A percentile compares a stretch with the other conserved stretches of the same genome.
These are phyloP conservation scores for Trialeurodes vaporariorum DNA, from an alignment of 1,140 invertebrate species.

Conservation along the genomic window DNA sequence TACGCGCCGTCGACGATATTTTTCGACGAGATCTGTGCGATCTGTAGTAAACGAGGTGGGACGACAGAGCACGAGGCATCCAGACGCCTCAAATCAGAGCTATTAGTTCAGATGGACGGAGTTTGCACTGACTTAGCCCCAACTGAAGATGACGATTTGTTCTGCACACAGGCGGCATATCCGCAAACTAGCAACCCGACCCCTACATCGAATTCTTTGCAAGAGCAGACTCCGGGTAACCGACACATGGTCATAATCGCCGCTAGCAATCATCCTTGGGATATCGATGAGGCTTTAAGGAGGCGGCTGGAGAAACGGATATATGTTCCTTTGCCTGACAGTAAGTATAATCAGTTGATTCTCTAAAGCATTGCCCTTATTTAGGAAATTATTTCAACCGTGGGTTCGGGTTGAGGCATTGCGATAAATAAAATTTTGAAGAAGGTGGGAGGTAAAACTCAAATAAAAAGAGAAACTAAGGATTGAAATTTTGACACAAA, in stretches of 20 bases:
- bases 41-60: constrained; percentile 49
- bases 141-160: not conserved
- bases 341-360: no score
- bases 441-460: no score
- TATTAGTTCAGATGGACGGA: constrained; percentile 63
- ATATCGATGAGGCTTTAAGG: constrained; percentile 56
- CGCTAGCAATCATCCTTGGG: constrained; percentile 66
- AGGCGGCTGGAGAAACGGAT: constrained; percentile 57
- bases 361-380: no score
- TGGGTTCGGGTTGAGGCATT: no score
- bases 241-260: constrained; percentile 53
- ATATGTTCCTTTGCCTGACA: constrained; percentile 55
- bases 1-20: constrained; percentile 62
- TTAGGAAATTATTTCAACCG: no score
- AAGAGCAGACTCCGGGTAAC: constrained; percentile 29
- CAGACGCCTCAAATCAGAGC: constrained; percentile 55
- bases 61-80: constrained; percentile 58
- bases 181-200: not conserved
- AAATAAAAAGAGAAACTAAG: no score
- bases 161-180: not conserved
- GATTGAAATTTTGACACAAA: no score
- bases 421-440: no score
- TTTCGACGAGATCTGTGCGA: constrained; percentile 61
- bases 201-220: not conserved
- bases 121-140: constrained; percentile 24